Evolutionary conservation across 2,888 invertebrate genomes (phyloP).

Genomic region (Ochropleura leucogaster): DNA sequence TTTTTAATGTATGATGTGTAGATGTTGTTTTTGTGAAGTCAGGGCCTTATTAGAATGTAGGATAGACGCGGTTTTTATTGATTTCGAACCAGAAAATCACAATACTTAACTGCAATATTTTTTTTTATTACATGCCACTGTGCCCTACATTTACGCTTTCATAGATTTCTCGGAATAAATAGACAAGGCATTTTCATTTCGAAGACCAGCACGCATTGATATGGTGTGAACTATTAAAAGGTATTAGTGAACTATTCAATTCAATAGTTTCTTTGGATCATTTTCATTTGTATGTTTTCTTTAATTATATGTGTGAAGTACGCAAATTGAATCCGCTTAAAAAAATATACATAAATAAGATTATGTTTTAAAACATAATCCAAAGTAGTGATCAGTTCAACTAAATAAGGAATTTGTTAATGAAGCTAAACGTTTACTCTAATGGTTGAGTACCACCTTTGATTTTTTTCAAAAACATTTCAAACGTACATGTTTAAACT

Average conservation of each 20-base stretch:
- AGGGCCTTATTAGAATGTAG: not conserved
- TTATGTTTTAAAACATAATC: conserved; percentile 6
- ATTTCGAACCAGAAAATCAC: not conserved
- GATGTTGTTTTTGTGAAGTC: not conserved
- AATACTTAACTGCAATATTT: not conserved
- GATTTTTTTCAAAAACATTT: no score
- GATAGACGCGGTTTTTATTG: not conserved
- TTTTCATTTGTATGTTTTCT: not conserved
- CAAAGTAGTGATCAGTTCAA: not conserved
- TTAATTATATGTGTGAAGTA: no score
- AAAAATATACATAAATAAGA: conserved; percentile 5
- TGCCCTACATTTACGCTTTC: not conserved
- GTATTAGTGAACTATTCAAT: not conserved
- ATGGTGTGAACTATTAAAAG: not conserved
- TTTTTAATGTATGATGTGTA: not conserved
- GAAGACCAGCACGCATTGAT: no score
- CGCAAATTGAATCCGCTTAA: not conserved
- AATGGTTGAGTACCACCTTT: not conserved
- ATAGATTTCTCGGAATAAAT: not conserved
- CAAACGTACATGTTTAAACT: no score
- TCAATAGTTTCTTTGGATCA: not conserved
- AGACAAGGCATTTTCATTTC: not conserved
- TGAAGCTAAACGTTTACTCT: no score
- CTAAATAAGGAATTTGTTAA: not conserved
- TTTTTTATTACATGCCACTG: not conserved